Conservation (phyloP, 92 coral and sea anemone genomes). For the Phenganax stokvisi region DNA sequence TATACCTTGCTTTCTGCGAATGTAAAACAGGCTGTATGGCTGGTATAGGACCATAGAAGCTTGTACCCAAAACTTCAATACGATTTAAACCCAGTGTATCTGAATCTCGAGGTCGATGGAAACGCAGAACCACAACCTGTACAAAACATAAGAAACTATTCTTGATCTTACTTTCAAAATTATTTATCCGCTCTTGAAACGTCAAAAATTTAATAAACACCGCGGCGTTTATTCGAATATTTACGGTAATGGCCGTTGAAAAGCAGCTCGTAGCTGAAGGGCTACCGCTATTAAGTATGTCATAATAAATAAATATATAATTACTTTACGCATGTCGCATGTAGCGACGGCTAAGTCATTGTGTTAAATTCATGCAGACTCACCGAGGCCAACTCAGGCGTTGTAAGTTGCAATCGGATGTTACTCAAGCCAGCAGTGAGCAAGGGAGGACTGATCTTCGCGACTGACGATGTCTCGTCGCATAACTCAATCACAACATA, state of each 20-base stretch:
- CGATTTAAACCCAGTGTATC: constrained; percentile 82
- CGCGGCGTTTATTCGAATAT: too few relatives aligned
- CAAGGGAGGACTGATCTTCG: constrained; percentile 81
- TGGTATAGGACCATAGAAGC: constrained; percentile 65
- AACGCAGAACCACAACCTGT: constrained; percentile 72
- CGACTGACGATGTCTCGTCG: constrained; percentile 66
- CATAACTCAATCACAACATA: constrained; percentile 83
- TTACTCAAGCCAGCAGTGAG: constrained; percentile 91
- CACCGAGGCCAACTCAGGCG: constrained; percentile 87
- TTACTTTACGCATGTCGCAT: too few relatives aligned
- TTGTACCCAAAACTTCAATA: constrained; percentile 76
- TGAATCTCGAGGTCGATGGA: constrained; percentile 95
- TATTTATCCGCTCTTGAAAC: too few relatives aligned
- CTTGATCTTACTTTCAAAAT: not conserved
- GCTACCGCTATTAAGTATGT: too few relatives aligned
- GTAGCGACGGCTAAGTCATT: too few relatives aligned
- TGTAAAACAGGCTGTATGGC: constrained; percentile 30
- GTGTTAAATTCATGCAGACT: not conserved
- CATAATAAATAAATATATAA: too few relatives aligned
- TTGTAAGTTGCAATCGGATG: constrained; percentile 64
- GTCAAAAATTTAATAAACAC: too few relatives aligned
- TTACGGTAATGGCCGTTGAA: too few relatives aligned
- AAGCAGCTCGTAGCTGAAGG: too few relatives aligned
- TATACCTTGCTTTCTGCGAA: constrained; percentile 36
- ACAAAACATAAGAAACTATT: not conserved